Conservation (phyloP, 2,888 invertebrate genomes). For the Harpagoxenus sublaevis region DNA sequence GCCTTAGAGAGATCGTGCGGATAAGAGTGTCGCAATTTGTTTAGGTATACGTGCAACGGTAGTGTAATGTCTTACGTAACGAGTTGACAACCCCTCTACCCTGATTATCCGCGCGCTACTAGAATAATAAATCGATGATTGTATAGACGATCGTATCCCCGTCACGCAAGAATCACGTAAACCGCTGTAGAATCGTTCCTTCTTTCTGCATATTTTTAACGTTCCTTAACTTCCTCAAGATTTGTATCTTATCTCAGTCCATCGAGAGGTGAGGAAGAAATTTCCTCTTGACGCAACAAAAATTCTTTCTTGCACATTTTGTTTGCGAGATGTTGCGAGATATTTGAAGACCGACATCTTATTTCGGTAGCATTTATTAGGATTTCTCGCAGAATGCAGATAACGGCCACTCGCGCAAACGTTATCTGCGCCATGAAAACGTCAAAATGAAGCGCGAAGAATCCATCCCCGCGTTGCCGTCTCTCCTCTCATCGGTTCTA, state of each 20-base stretch:
- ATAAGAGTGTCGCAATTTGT: not conserved
- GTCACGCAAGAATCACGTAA: conserved; percentile 23
- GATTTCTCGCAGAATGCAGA: not conserved
- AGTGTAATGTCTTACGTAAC: conserved; percentile 14
- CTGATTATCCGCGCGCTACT: not conserved
- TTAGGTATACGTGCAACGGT: not conserved
- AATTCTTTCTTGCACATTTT: not conserved
- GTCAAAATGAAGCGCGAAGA: not conserved
- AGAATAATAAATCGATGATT: conserved; percentile 29
- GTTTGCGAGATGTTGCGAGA: not conserved
- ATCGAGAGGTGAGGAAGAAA: not conserved
- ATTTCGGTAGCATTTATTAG: not conserved
- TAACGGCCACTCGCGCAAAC: not conserved
- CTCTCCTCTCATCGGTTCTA: conserved; percentile 41
- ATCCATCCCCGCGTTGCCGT: not conserved
- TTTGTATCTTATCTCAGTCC: not conserved
- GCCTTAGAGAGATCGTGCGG: not conserved
- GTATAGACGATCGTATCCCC: not conserved
- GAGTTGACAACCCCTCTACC: conserved; percentile 11
- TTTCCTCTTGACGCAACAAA: not conserved
- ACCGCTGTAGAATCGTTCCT: not conserved
- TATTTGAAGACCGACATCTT: not conserved
- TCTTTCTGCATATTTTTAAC: not conserved
- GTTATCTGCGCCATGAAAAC: conserved; percentile 9
- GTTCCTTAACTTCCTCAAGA: not conserved